Evolutionary conservation across 2,888 invertebrate genomes (phyloP).

Genomic region (Nymphalis polychloros): DNA sequence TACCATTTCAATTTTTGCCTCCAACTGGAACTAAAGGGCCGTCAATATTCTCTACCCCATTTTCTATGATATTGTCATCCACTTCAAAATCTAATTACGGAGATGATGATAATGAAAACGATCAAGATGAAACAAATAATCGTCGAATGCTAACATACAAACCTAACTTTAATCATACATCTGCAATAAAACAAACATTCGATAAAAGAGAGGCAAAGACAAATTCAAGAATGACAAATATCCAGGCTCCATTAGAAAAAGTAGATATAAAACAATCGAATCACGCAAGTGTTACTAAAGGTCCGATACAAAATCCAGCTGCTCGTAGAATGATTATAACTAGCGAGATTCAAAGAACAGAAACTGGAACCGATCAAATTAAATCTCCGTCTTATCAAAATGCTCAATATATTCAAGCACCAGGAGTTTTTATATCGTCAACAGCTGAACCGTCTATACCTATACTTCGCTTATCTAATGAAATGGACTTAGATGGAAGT

Average conservation of each 20-base stretch:
- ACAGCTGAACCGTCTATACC: conserved; percentile 77
- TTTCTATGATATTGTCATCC: conserved; percentile 58
- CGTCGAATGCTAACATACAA: conserved; percentile 15
- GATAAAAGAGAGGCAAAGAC: conserved; percentile 56
- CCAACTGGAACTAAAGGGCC: conserved; percentile 64
- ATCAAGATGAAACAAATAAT: conserved; percentile 11
- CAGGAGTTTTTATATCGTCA: conserved; percentile 61
- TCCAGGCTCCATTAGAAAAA: conserved; percentile 58
- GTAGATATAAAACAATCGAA: conserved; percentile 26
- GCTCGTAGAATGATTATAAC: conserved; percentile 63
- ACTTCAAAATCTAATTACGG: conserved; percentile 46
- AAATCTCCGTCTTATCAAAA: conserved; percentile 57
- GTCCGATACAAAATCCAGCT: conserved; percentile 40
- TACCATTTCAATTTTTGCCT: conserved; percentile 66
- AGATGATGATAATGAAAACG: conserved; percentile 49
- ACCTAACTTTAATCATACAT: conserved; percentile 22
- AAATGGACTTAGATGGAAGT: conserved; percentile 81
- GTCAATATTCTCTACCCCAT: conserved; percentile 56
- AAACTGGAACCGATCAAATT: conserved; percentile 56
- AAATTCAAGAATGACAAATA: conserved; percentile 49
- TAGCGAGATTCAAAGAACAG: conserved; percentile 58
- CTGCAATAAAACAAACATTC: conserved; percentile 21
- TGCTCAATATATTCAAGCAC: conserved; percentile 58
- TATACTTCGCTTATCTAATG: conserved; percentile 76
- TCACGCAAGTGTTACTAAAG: conserved; percentile 43